These are phyloP conservation scores for Lophochroa leadbeateri DNA, from an alignment of 2,113 vertebrate genomes.

Conservation along the genomic window DNA sequence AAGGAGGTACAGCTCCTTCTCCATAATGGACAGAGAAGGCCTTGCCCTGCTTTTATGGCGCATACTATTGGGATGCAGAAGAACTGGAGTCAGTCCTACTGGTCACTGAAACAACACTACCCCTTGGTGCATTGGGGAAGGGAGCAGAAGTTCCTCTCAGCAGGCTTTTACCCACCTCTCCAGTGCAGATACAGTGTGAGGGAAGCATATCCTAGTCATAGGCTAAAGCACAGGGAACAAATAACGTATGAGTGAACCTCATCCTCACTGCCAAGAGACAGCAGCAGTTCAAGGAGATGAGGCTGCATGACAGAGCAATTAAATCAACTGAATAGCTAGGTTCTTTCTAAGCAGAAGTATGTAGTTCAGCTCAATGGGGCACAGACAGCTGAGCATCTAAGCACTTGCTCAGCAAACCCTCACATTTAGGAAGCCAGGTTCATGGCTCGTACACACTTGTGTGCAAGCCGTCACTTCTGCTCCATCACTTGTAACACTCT, in stretches of 20 bases:
- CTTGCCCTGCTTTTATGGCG: background rate
- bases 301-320: background rate
- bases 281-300: background rate
- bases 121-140: background rate
- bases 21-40: too few relatives aligned
- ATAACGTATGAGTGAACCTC: background rate
- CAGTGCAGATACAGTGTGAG: background rate
- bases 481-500: background rate
- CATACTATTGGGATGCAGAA: background rate
- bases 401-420: background rate
- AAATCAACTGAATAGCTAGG: background rate
- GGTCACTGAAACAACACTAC: background rate
- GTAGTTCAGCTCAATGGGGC: background rate
- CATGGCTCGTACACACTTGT: background rate
- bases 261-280: background rate
- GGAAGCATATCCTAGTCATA: background rate
- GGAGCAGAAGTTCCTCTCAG: background rate
- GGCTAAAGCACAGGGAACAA: slow-evolving; percentile 36
- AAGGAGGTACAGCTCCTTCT: background rate
- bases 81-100: background rate
- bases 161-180: background rate
- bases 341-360: background rate
- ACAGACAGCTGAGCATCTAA: background rate
- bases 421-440: background rate
- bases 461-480: background rate